Evolutionary conservation across 2,888 invertebrate genomes (phyloP).

Genomic region (Antheraea assamensis): DNA sequence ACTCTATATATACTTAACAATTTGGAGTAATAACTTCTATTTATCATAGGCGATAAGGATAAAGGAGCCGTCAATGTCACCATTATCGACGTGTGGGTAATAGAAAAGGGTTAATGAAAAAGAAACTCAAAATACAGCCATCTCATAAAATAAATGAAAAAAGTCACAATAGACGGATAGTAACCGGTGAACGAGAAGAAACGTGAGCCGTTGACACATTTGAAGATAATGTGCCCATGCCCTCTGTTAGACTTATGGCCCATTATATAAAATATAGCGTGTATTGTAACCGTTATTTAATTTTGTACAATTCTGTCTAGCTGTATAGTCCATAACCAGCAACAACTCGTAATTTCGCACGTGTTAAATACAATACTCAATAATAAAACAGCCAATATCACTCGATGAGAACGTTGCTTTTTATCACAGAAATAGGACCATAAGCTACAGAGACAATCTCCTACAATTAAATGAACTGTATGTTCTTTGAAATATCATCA

Average conservation of each 20-base stretch:
- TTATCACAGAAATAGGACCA: too few species aligned
- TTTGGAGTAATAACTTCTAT: neutral
- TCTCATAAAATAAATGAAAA: constrained; percentile 52
- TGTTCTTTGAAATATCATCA: too few species aligned
- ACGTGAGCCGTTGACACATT: constrained; percentile 79
- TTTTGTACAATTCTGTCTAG: neutral
- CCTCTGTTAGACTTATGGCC: constrained; percentile 45
- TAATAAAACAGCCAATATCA: too few species aligned
- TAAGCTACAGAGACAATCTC: too few species aligned
- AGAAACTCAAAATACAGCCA: constrained; percentile 29
- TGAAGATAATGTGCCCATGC: constrained; percentile 79
- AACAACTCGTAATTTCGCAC: too few species aligned
- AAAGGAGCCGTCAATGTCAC: constrained; percentile 9
- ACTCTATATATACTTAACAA: neutral
- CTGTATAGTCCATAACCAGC: too few species aligned
- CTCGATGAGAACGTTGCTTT: too few species aligned
- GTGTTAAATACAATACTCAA: too few species aligned
- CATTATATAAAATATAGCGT: constrained; percentile 31
- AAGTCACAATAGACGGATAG: constrained; percentile 61
- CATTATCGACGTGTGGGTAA: constrained; percentile 18
- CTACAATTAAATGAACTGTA: too few species aligned
- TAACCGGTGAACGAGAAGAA: constrained; percentile 66
- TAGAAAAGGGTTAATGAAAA: constrained; percentile 24
- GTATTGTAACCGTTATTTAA: neutral
- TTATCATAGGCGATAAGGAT: constrained; percentile 12